Percentiles rank a stretch among this genome's conserved stretches.
Conservation (phyloP, 1,140 invertebrate species). For the Pollicipes pollicipes region DNA sequence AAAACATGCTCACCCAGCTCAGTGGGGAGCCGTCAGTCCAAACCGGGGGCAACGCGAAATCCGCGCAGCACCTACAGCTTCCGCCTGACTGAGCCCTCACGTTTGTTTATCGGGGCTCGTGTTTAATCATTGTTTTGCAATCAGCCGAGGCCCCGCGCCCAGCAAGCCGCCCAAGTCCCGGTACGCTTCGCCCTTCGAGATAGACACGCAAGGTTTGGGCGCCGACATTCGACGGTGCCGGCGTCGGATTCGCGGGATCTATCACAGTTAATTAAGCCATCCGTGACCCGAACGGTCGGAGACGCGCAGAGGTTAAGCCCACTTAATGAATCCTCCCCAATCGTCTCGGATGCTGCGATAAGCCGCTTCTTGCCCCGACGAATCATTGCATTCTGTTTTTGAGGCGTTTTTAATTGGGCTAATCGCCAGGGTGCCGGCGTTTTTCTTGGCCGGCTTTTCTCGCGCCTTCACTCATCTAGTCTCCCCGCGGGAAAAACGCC, state of each 20-base stretch:
- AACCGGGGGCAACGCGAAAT: too few relatives aligned
- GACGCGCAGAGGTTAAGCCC: neutral
- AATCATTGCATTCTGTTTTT: slow-evolving; percentile 1
- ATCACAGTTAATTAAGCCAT: neutral
- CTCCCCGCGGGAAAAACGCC: neutral
- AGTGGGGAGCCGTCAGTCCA: too few relatives aligned
- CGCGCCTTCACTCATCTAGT: neutral
- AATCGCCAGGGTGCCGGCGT: neutral
- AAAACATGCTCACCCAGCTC: too few relatives aligned
- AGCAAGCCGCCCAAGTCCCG: too few relatives aligned
- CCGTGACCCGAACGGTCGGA: neutral
- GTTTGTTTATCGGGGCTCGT: too few relatives aligned
- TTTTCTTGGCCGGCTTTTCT: neutral
- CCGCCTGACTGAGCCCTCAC: too few relatives aligned
- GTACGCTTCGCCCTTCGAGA: neutral
- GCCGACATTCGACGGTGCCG: neutral
- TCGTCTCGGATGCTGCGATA: neutral
- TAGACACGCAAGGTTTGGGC: neutral
- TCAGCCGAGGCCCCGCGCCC: too few relatives aligned
- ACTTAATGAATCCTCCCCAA: neutral
- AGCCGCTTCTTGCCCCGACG: neutral
- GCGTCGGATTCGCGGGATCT: neutral
- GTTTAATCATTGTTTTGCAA: too few relatives aligned
- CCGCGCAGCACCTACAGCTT: too few relatives aligned
- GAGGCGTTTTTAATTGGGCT: neutral